These are phyloP conservation scores for Cherax destructor DNA, from an alignment of 1,140 invertebrate genomes.

Conservation along the genomic window DNA sequence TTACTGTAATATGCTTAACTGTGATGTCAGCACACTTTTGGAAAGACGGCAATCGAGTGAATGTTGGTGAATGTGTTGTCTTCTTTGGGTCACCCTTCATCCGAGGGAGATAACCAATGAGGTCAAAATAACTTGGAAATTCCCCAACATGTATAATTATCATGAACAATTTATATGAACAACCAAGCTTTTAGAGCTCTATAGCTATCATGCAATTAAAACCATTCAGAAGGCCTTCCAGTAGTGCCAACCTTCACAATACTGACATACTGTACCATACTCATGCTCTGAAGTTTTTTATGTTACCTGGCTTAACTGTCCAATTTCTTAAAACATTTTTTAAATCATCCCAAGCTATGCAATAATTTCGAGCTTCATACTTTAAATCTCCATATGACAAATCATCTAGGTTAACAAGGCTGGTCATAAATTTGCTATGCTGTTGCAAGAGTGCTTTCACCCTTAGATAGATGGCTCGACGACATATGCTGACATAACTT, in stretches of 20 bases:
- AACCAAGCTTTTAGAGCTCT: too few species aligned
- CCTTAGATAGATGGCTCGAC: conserved; percentile 80
- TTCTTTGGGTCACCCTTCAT: too few species aligned
- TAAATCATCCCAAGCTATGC: conserved; percentile 70
- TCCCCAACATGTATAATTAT: too few species aligned
- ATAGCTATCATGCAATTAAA: too few species aligned
- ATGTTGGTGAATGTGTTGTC: too few species aligned
- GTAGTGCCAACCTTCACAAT: background rate
- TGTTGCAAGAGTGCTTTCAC: conserved; percentile 77
- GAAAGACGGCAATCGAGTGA: too few species aligned
- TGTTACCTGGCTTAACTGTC: conserved; percentile 72
- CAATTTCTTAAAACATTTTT: conserved; percentile 72
- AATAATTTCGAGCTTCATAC: conserved; percentile 70
- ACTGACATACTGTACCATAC: background rate
- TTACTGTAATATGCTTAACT: too few species aligned
- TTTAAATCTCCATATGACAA: conserved; percentile 72
- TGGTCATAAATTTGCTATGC: background rate
- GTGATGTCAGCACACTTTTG: too few species aligned
- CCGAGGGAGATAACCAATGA: too few species aligned
- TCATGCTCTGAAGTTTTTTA: conserved; percentile 58
- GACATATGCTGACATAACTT: conserved; percentile 80
- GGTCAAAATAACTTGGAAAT: too few species aligned
- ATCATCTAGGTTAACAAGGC: conserved; percentile 44
- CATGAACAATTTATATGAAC: too few species aligned
- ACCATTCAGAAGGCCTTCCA: too few species aligned